These are phyloP conservation scores for Colistium nudipinnis DNA, from an alignment of 2,113 vertebrate species.

Conservation along the genomic window DNA sequence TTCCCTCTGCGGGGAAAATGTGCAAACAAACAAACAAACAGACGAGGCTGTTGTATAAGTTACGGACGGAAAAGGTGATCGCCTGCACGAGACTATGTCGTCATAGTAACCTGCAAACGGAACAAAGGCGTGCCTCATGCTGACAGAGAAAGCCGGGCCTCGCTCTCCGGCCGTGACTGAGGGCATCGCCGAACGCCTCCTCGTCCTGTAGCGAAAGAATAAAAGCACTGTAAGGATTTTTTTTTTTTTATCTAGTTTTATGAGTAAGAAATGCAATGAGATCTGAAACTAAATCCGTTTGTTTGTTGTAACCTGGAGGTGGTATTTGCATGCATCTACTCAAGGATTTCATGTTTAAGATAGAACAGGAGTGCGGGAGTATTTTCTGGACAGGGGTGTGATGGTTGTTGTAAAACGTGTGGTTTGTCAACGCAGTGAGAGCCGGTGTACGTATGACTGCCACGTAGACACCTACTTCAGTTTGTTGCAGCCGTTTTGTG, in stretches of 20 bases:
- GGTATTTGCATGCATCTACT: too few species aligned
- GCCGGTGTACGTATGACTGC: not conserved
- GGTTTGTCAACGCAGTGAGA: not conserved
- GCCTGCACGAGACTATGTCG: not conserved
- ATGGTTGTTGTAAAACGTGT: not conserved
- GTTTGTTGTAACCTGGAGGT: too few species aligned
- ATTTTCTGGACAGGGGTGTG: too few species aligned
- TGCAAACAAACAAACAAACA: not conserved
- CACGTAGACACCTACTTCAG: conserved; percentile 58
- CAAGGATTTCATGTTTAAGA: too few species aligned
- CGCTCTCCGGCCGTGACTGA: conserved; percentile 49
- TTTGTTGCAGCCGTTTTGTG: conserved; percentile 69
- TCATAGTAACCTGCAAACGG: conserved; percentile 88
- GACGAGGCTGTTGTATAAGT: not conserved
- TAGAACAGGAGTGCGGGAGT: too few species aligned
- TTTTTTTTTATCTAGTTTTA: not conserved
- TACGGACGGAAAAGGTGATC: not conserved
- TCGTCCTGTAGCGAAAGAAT: conserved; percentile 57
- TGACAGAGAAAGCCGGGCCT: conserved; percentile 87
- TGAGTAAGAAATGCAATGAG: too few species aligned
- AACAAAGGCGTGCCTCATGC: conserved; percentile 96
- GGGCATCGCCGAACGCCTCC: conserved; percentile 38
- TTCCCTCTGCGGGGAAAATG: conserved; percentile 84
- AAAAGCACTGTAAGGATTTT: not conserved
- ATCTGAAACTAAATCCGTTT: too few species aligned